Conservation (phyloP, 2,888 invertebrate genomes). For the Agrotis ipsilon region DNA sequence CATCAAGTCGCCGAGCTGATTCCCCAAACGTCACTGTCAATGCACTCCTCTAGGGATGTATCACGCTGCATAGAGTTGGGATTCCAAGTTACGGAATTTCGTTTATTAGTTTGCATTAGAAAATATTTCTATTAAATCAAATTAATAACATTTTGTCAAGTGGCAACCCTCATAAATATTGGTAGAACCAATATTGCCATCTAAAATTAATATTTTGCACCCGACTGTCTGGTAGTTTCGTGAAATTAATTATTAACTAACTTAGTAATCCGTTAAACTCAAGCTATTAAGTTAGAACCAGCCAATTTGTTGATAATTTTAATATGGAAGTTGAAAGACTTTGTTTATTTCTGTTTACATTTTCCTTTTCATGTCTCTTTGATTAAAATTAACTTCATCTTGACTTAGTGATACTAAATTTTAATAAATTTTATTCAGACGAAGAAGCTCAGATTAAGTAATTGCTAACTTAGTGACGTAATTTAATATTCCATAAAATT, state of each 20-base stretch:
- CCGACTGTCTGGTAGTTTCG: conserved; percentile 67
- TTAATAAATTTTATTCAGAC: not conserved
- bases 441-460: not conserved
- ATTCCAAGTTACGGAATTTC: too few relatives aligned
- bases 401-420: not conserved
- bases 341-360: conserved; percentile 9
- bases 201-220: conserved; percentile 74
- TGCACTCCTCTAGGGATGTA: too few relatives aligned
- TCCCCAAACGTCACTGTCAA: too few relatives aligned
- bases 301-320: conserved; percentile 47
- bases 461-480: not conserved
- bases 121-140: too few relatives aligned
- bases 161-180: conserved; percentile 58
- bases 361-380: not conserved
- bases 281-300: conserved; percentile 53
- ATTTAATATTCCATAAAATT: not conserved
- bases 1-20: too few relatives aligned
- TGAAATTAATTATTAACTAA: conserved; percentile 72
- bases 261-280: conserved; percentile 68
- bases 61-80: too few relatives aligned
- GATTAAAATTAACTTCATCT: conserved; percentile 1
- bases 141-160: not conserved
- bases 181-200: conserved; percentile 69
- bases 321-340: conserved; percentile 19
- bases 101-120: too few relatives aligned